Evolutionary conservation across 2,888 invertebrate genomes (phyloP).

Genomic region (Micoletzkya japonica): DNA sequence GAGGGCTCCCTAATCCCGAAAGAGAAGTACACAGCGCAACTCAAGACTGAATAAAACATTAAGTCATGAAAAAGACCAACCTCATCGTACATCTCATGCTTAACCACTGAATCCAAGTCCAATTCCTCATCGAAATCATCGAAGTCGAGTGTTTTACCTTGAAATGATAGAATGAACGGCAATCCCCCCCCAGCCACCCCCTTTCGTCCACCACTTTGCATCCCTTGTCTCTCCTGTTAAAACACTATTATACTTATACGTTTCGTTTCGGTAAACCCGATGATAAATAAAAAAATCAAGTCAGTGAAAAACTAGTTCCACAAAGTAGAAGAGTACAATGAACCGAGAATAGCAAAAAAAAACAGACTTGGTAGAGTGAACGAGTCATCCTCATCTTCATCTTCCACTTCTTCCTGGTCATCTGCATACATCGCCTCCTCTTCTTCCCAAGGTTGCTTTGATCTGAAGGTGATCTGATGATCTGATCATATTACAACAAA

Average conservation of each 20-base stretch:
- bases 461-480: background rate
- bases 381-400: conserved; percentile 28
- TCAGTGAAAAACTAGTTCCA: background rate
- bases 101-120: conserved; percentile 22
- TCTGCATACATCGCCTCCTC: conserved; percentile 24
- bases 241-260: too few species aligned
- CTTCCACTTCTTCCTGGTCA: conserved; percentile 24
- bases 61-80: background rate
- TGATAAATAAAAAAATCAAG: conserved; percentile 5
- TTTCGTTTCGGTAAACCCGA: too few species aligned
- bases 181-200: too few species aligned
- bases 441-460: conserved; percentile 29
- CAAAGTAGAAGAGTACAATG: background rate
- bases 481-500: conserved; percentile 2
- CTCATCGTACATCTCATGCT: conserved; percentile 7
- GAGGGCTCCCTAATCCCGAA: too few species aligned
- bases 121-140: conserved; percentile 24
- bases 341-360: background rate
- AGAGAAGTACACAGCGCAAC: background rate
- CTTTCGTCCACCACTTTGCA: too few species aligned
- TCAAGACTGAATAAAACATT: background rate
- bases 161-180: too few species aligned
- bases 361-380: conserved; percentile 21
- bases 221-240: too few species aligned
- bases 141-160: conserved; percentile 15